phyloP scores from a whole-genome alignment of 2,888 invertebrate genomes.

The Fragum sueziense region DNA sequence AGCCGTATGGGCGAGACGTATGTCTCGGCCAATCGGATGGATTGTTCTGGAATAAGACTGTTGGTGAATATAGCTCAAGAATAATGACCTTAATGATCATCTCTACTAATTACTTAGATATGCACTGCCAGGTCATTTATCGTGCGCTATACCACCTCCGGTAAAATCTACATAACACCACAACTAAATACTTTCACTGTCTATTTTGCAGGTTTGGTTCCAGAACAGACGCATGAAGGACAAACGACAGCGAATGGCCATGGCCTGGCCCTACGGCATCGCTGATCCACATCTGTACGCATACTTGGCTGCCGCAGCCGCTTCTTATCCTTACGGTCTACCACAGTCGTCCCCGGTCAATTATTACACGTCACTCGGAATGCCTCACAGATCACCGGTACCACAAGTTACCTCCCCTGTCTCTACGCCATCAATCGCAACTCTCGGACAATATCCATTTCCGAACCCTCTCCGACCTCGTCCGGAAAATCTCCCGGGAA shows the following conservation, averaged over 20 bases:
- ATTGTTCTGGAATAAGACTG: too few relatives aligned
- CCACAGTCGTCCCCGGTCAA: constrained; percentile 68
- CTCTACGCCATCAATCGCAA: constrained; percentile 45
- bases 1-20: too few relatives aligned
- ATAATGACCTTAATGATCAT: too few relatives aligned
- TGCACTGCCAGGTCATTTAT: too few relatives aligned
- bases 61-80: too few relatives aligned
- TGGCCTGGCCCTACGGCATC: constrained; percentile 93
- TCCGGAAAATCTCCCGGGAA: constrained; percentile 65
- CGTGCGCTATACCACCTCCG: too few relatives aligned
- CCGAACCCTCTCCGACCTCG: constrained; percentile 65
- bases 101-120: too few relatives aligned
- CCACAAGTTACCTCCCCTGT: constrained; percentile 50
- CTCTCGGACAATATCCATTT: constrained; percentile 64
- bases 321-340: constrained; percentile 74
- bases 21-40: too few relatives aligned
- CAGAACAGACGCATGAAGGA: constrained; percentile 98
- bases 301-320: constrained; percentile 94
- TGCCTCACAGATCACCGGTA: constrained; percentile 54
- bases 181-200: neutral
- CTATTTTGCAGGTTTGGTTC: constrained; percentile 89
- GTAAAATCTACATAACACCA: too few relatives aligned
- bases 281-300: constrained; percentile 93
- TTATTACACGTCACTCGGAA: constrained; percentile 72
- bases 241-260: constrained; percentile 96